A percentile compares a stretch with the other conserved stretches of the same genome.
phyloP scores from a whole-genome alignment of 2,113 vertebrate species.

The Cyprinodon brontotheroides region DNA sequence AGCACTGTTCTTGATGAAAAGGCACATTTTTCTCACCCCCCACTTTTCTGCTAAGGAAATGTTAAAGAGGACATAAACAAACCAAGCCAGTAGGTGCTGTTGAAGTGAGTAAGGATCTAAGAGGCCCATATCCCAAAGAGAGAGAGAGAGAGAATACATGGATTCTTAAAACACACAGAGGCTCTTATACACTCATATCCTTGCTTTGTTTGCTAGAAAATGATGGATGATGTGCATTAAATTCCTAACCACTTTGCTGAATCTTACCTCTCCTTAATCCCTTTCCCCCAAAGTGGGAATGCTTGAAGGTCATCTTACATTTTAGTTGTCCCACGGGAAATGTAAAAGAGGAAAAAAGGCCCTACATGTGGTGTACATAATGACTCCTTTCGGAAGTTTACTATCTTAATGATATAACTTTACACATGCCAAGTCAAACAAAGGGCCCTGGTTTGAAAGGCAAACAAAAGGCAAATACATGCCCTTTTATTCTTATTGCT shows the following conservation, averaged over 20 bases:
- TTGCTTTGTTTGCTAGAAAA: constrained; percentile 47
- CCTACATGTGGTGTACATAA: constrained; percentile 62
- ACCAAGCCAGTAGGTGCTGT: constrained; percentile 49
- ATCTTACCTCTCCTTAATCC: constrained; percentile 54
- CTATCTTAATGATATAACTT: constrained; percentile 59
- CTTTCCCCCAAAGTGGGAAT: constrained; percentile 53
- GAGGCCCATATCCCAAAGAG: constrained; percentile 48
- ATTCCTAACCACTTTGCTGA: constrained; percentile 54
- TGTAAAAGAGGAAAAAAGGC: constrained; percentile 31
- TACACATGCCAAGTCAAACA: constrained; percentile 62
- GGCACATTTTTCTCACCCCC: constrained; percentile 59
- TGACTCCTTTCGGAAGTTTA: constrained; percentile 55
- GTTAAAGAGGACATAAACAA: constrained; percentile 53
- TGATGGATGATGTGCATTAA: constrained; percentile 71
- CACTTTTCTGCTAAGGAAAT: constrained; percentile 61
- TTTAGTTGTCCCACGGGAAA: constrained; percentile 62
- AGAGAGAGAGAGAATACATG: constrained; percentile 19
- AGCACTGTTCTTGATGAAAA: constrained; percentile 60
- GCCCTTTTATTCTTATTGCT: constrained; percentile 42
- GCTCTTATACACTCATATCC: constrained; percentile 32
- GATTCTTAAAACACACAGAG: constrained; percentile 34
- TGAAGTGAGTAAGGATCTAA: constrained; percentile 49
- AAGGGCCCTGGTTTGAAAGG: constrained; percentile 40
- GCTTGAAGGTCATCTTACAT: constrained; percentile 66
- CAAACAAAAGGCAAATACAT: constrained; percentile 33